Percentiles rank a stretch among this genome's conserved stretches.
These are phyloP conservation scores for Hirudinaria manillensis DNA, from an alignment of 2,888 invertebrate genomes.

Conservation along the genomic window DNA sequence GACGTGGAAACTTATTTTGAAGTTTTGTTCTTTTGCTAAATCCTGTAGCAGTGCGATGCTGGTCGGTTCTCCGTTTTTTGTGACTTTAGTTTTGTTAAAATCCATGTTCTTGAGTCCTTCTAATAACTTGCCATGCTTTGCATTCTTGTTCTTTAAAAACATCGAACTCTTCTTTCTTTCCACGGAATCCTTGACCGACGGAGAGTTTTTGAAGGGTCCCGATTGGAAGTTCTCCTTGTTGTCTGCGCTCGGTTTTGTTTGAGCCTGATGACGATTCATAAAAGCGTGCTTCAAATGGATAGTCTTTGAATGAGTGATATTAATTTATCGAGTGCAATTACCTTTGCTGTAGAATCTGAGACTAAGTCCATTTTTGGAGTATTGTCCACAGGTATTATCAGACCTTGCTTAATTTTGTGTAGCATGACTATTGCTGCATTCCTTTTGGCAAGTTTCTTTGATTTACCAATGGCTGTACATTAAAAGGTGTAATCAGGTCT, in stretches of 20 bases:
- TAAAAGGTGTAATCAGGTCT: neutral
- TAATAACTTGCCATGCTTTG: conserved; percentile 51
- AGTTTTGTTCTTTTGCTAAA: conserved; percentile 80
- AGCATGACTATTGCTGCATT: conserved; percentile 87
- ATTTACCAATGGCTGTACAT: conserved; percentile 65
- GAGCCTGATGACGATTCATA: neutral
- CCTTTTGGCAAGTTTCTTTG: conserved; percentile 92
- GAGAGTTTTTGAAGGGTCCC: neutral
- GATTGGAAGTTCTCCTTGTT: conserved; percentile 52
- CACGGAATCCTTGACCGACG: neutral
- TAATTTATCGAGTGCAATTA: neutral
- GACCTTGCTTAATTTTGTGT: conserved; percentile 69
- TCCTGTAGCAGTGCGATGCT: conserved; percentile 66
- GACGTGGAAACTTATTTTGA: conserved; percentile 72
- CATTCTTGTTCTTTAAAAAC: conserved; percentile 87
- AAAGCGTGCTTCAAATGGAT: neutral
- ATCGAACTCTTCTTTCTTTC: conserved; percentile 29
- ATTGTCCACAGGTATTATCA: conserved; percentile 55
- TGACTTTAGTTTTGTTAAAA: neutral
- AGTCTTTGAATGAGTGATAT: too few relatives aligned
- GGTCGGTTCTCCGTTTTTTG: neutral
- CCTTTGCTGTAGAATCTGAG: neutral
- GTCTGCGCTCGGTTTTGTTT: conserved; percentile 75
- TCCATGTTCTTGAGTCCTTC: neutral
- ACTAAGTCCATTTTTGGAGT: conserved; percentile 48